Conservation (phyloP, 2,888 invertebrate species). For the Calephelis perditalis region DNA sequence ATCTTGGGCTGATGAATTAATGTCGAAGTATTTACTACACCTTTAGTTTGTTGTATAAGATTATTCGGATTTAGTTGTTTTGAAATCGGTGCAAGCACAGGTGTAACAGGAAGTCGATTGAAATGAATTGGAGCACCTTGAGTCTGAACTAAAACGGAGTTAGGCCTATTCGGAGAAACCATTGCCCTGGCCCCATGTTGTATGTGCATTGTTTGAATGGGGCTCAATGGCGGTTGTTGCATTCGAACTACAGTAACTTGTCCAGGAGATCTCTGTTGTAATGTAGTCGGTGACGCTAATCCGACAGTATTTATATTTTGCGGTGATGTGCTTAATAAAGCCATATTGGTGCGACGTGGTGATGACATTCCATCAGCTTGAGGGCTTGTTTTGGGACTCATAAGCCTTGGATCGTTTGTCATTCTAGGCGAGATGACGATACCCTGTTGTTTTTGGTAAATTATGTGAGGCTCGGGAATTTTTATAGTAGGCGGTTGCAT, state of each 20-base stretch:
- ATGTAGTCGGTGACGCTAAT: slow-evolving; percentile 55
- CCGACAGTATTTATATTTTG: slow-evolving; percentile 56
- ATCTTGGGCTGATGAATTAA: slow-evolving; percentile 60
- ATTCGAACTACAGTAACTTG: slow-evolving; percentile 74
- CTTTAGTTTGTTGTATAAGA: slow-evolving; percentile 58
- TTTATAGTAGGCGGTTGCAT: slow-evolving; percentile 83
- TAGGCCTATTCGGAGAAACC: slow-evolving; percentile 66
- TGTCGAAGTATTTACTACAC: slow-evolving; percentile 40
- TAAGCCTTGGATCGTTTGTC: slow-evolving; percentile 55
- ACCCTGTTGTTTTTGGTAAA: slow-evolving; percentile 67
- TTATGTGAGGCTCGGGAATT: slow-evolving; percentile 77
- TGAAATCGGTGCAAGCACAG: slow-evolving; percentile 75
- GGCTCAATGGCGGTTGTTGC: slow-evolving; percentile 69
- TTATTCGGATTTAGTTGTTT: slow-evolving; percentile 76
- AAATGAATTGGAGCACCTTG: slow-evolving; percentile 66
- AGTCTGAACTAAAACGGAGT: slow-evolving; percentile 68
- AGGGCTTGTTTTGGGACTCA: slow-evolving; percentile 60
- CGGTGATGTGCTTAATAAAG: slow-evolving; percentile 57
- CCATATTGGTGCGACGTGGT: slow-evolving; percentile 59
- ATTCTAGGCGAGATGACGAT: slow-evolving; percentile 67
- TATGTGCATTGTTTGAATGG: slow-evolving; percentile 63
- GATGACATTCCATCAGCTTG: slow-evolving; percentile 58
- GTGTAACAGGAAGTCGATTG: slow-evolving; percentile 77
- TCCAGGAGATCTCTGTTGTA: slow-evolving; percentile 62
- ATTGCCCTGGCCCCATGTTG: slow-evolving; percentile 58